phyloP scores from a whole-genome alignment of 1,140 invertebrate genomes.

The Trichomalopsis sarcophagae region DNA sequence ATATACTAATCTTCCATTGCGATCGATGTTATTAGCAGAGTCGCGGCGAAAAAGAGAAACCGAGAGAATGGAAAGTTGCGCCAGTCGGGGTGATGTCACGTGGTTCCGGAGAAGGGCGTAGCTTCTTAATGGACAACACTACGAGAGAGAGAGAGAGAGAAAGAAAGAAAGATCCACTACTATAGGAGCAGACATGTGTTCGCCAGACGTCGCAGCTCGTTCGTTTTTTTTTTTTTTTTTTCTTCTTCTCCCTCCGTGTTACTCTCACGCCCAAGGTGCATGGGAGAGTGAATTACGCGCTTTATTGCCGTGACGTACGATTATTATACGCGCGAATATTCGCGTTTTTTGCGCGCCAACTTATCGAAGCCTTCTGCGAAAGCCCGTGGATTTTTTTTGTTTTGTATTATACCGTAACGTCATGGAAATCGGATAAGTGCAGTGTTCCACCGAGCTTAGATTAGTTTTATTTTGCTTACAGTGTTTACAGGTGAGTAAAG shows the following conservation, averaged over 20 bases:
- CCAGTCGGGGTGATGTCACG: constrained; percentile 50
- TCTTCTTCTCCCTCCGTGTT: background rate
- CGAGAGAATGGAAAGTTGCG: background rate
- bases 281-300: constrained; percentile 58
- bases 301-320: constrained; percentile 46
- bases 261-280: constrained; percentile 56
- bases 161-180: background rate
- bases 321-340: background rate
- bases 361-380: background rate
- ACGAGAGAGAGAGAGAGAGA: background rate
- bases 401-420: too few species aligned
- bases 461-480: too few species aligned
- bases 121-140: constrained; percentile 57
- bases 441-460: too few species aligned
- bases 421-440: too few species aligned
- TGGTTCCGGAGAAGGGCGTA: constrained; percentile 41
- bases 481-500: too few species aligned
- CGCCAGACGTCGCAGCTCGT: constrained; percentile 56
- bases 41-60: background rate
- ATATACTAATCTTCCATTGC: too few species aligned
- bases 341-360: background rate
- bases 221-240: background rate
- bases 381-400: background rate
- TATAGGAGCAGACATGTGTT: constrained; percentile 56
- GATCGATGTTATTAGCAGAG: too few species aligned